phyloP scores from a whole-genome alignment of 2,797 vertebrate species.

The Cephalopachus bancanus region DNA sequence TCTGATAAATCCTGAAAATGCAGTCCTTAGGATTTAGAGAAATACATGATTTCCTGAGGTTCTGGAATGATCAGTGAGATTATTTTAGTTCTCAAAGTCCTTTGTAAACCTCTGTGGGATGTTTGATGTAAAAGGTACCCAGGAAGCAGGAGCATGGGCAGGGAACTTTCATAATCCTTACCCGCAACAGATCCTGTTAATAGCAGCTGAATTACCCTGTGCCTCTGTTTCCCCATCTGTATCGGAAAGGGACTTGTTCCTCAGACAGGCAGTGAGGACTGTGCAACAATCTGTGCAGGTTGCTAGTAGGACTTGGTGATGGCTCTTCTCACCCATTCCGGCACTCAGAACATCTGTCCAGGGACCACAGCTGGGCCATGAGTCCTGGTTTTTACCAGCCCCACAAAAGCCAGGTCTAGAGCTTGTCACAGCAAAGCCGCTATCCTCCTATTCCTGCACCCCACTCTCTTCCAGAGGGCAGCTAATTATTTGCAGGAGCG shows the following conservation, averaged over 20 bases:
- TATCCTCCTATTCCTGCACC: not conserved
- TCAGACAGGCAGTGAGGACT: not conserved
- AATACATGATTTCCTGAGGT: slow-evolving; percentile 56
- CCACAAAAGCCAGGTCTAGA: not conserved
- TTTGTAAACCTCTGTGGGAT: not conserved
- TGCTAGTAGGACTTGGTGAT: not conserved
- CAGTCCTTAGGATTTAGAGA: slow-evolving; percentile 44
- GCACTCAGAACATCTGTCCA: not conserved
- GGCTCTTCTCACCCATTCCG: not conserved
- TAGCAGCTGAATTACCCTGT: not conserved
- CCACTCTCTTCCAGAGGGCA: not conserved
- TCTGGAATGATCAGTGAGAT: slow-evolving; percentile 1
- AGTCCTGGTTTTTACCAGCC: not conserved
- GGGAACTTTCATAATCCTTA: not conserved
- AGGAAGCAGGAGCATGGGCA: not conserved
- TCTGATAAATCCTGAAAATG: slow-evolving; percentile 54
- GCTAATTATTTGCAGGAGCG: not conserved
- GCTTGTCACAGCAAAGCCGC: not conserved
- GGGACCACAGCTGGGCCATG: not conserved
- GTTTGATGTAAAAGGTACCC: not conserved
- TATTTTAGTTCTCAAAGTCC: not conserved
- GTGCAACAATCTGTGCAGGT: not conserved
- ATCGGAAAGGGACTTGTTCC: not conserved
- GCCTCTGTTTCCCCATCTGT: slow-evolving; percentile 36
- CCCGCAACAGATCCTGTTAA: not conserved